These are phyloP conservation scores for Picathartes gymnocephalus DNA, from an alignment of 2,113 vertebrate species.

Conservation along the genomic window DNA sequence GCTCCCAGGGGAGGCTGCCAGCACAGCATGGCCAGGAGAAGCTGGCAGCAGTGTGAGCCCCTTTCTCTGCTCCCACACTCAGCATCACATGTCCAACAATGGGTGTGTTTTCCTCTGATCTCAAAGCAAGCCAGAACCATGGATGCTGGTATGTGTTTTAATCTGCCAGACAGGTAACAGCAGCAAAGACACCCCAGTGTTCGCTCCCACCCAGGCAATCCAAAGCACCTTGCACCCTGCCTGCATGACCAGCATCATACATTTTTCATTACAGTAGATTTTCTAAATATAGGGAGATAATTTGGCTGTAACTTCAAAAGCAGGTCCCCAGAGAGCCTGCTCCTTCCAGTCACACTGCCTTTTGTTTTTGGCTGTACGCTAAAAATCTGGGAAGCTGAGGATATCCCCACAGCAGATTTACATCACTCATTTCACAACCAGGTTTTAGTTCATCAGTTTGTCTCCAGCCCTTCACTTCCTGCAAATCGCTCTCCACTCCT, in stretches of 20 bases:
- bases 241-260: not conserved
- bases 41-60: not conserved
- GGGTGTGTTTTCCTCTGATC: not conserved
- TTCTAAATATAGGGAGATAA: not conserved
- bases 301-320: not conserved
- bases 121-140: not conserved
- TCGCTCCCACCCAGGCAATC: not conserved
- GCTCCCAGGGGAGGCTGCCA: not conserved
- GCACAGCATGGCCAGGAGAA: not conserved
- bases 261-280: not conserved
- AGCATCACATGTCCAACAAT: accelerated
- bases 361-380: not conserved
- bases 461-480: not conserved
- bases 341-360: not conserved
- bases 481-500: not conserved
- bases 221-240: not conserved
- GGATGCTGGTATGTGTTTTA: accelerated
- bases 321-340: not conserved
- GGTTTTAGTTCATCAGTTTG: not conserved
- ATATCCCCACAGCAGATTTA: not conserved
- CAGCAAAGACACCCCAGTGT: accelerated
- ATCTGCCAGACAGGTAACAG: not conserved
- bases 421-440: not conserved
- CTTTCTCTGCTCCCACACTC: not conserved
- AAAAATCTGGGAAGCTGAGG: not conserved